Percentiles rank a stretch among this genome's conserved stretches.
Conservation (phyloP, 2,888 invertebrate species). For the Onchidella celtica region DNA sequence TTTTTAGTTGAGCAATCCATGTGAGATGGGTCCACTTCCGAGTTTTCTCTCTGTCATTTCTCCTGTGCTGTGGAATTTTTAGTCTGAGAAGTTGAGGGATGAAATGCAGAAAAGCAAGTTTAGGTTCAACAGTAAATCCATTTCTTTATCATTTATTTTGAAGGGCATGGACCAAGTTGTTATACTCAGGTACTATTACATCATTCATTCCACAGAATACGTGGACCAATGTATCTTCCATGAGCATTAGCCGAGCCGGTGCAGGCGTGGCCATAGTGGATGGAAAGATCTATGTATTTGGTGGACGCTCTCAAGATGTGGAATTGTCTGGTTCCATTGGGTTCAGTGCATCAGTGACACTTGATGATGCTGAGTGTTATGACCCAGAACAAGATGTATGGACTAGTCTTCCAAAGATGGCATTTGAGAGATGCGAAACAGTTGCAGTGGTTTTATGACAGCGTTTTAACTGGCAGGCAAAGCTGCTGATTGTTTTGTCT, state of each 20-base stretch:
- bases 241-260: slow-evolving; percentile 91
- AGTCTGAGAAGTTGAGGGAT: too few relatives aligned
- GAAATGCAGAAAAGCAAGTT: too few relatives aligned
- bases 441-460: slow-evolving; percentile 52
- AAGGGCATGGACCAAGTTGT: too few relatives aligned
- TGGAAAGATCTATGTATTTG: slow-evolving; percentile 93
- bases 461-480: background rate
- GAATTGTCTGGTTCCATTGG: slow-evolving; percentile 53
- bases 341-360: slow-evolving; percentile 81
- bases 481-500: too few relatives aligned
- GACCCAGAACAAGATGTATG: slow-evolving; percentile 89
- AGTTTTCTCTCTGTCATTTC: too few relatives aligned
- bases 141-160: too few relatives aligned
- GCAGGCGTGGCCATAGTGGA: slow-evolving; percentile 92
- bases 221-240: slow-evolving; percentile 87
- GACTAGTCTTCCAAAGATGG: slow-evolving; percentile 84
- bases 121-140: too few relatives aligned
- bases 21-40: too few relatives aligned
- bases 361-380: slow-evolving; percentile 91
- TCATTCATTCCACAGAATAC: slow-evolving; percentile 79
- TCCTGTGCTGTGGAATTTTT: too few relatives aligned
- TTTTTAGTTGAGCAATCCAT: too few relatives aligned
- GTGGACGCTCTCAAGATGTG: slow-evolving; percentile 87
- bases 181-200: too few relatives aligned
- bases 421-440: slow-evolving; percentile 52